A percentile compares a stretch with the other conserved stretches of the same genome.
These are phyloP conservation scores for Sarcophaga bullata DNA, from an alignment of 1,140 invertebrate genomes.

Conservation along the genomic window DNA sequence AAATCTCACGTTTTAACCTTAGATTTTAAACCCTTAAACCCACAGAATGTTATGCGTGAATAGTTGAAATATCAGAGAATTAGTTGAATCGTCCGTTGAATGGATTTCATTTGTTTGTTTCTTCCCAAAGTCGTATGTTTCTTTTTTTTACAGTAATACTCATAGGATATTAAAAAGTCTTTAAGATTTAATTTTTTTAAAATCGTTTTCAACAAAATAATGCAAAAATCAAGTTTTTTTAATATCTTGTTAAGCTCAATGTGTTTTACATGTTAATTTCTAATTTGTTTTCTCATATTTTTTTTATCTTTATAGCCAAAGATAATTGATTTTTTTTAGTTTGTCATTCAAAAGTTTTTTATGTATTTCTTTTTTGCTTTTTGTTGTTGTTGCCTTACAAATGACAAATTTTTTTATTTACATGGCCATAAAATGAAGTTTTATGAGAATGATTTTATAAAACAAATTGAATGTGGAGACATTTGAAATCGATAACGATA, in stretches of 20 bases:
- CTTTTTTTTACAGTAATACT: no score
- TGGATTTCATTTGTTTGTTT: no score
- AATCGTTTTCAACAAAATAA: no score
- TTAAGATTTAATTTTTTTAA: no score
- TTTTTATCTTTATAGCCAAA: neutral
- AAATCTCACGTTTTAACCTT: no score
- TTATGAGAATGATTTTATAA: neutral
- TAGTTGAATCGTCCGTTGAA: no score
- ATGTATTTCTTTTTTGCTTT: neutral
- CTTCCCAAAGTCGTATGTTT: no score
- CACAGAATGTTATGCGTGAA: no score
- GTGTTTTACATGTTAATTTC: conserved; percentile 11
- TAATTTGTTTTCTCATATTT: neutral
- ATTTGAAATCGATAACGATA: neutral
- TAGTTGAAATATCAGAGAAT: neutral
- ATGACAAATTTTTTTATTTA: neutral
- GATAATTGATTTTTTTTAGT: neutral
- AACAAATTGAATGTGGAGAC: neutral
- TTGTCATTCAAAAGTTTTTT: neutral
- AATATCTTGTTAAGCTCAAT: neutral
- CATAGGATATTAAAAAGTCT: no score
- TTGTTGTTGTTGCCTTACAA: neutral
- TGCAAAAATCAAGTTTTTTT: neutral
- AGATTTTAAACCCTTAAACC: no score
- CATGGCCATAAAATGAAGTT: conserved; percentile 8